Base-by-base conservation (phyloP, 2,113 vertebrate genomes). In the Boleophthalmus pectinirostris region DNA sequence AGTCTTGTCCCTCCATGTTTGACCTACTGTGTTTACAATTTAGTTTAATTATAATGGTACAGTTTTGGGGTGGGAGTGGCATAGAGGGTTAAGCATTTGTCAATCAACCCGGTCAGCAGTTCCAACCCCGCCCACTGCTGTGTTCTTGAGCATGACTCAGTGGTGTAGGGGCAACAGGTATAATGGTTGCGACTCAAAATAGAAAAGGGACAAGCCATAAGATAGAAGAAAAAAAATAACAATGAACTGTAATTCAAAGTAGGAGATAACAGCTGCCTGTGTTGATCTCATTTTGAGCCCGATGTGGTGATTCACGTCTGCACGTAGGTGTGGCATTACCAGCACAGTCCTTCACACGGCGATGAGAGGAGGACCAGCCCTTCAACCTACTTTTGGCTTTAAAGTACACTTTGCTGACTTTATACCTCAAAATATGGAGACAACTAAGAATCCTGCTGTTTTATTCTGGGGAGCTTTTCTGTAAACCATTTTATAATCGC, bases 241-340 rank as follows among this genome's bases (percentile, higher is more conserved):
- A 6, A 18, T 35, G 29, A 63, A 35, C 6, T 35, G 16, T 63
- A 18, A 58, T 63, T 20, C 29, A 20, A 35, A 20, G 24, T 12
- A 13, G 23, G 12, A 24, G 16, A 63, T 63, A 18, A 35, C 51
- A 47, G 9, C 25, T 78, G 57, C 49, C 45, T 54, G 60, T 24
- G 54, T 64, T 49, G 33, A 38, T 23, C 29, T 64, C 21, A 25
- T 46, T 77, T 72, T 69, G 21, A 65, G 54, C 15, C 29, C 58
- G 43, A 60, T 29, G 16, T 49, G 49, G 35, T 38, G 49, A 47
- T 70, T 79, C 70, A 57, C 79, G 54, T 79, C 68, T 64, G 38
- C 66, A 76, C 56, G 79, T 74, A 47, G 76, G 53, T 77, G 73
- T 79, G 74, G 63, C 75, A 74, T 57, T 68, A n/a, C 38, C 25